phyloP scores from a whole-genome alignment of 2,113 vertebrate genomes.

The Hoplias malabaricus region DNA sequence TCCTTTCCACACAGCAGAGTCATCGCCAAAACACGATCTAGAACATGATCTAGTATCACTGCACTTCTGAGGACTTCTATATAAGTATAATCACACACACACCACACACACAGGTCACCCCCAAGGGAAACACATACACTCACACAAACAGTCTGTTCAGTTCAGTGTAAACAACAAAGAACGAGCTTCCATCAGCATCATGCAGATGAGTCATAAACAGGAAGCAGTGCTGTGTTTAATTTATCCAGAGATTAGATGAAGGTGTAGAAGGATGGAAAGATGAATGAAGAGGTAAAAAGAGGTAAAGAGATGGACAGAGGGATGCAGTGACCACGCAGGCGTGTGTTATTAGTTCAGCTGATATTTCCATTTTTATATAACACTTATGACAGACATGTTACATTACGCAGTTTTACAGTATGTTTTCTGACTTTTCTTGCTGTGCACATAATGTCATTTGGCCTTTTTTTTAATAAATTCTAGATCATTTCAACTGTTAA shows the following conservation, averaged over 20 bases:
- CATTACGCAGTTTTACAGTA: no score
- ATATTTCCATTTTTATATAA: no score
- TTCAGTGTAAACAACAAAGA: constrained; percentile 31
- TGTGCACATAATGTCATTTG: no score
- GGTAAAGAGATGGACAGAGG: no score
- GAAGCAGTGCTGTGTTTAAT: constrained; percentile 15
- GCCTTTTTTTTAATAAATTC: no score
- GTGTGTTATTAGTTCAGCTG: no score
- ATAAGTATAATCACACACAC: not conserved
- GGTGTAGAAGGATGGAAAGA: constrained; percentile 1
- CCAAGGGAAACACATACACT: constrained; percentile 19
- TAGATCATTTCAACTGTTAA: no score
- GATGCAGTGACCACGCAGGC: no score
- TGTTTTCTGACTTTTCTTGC: no score
- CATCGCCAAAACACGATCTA: no score
- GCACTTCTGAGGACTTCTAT: not conserved
- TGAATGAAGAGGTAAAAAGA: not conserved
- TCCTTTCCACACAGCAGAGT: not conserved
- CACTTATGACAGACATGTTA: no score
- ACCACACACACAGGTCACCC: not conserved
- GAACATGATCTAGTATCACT: no score
- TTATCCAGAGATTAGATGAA: constrained; percentile 3
- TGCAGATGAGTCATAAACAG: constrained; percentile 31
- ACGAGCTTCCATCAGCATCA: not conserved
- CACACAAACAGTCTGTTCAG: constrained; percentile 17